Conservation (phyloP, 2,888 invertebrate genomes). For the Abrostola triplasia region DNA sequence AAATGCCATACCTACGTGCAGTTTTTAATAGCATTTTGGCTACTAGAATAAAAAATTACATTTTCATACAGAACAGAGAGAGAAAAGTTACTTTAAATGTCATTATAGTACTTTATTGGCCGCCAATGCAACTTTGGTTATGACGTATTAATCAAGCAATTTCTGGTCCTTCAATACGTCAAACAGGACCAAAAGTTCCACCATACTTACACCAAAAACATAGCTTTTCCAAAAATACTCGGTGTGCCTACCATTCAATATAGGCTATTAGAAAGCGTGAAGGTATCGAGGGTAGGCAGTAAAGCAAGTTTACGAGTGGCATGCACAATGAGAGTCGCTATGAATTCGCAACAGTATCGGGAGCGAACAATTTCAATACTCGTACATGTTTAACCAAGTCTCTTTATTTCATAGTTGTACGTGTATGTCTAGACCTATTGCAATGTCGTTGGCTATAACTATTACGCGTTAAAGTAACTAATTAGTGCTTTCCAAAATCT, state of each 20-base stretch:
- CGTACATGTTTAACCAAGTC: constrained; percentile 40
- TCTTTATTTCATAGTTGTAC: constrained; percentile 13
- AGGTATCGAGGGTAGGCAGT: constrained; percentile 47
- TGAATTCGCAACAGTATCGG: constrained; percentile 51
- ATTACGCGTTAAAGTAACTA: no score
- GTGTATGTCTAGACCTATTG: constrained; percentile 4
- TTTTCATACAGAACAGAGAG: no score
- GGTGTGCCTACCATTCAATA: constrained; percentile 30
- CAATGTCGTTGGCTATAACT: no score
- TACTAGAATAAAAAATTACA: no score
- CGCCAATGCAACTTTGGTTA: no score
- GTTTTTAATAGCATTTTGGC: no score
- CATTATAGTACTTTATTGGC: no score
- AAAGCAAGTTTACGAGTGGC: constrained; percentile 58
- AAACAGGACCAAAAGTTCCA: not conserved
- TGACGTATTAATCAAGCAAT: not conserved
- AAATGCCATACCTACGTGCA: not conserved
- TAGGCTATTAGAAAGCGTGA: constrained; percentile 49
- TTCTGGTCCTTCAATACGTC: not conserved
- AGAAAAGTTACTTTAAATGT: no score
- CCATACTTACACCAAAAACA: no score
- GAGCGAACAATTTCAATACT: constrained; percentile 40
- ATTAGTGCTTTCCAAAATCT: no score
- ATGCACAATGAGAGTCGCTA: constrained; percentile 41
- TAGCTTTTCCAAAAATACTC: not conserved